Conservation (phyloP, 1,140 invertebrate species). For the Drosophila bifasciata region DNA sequence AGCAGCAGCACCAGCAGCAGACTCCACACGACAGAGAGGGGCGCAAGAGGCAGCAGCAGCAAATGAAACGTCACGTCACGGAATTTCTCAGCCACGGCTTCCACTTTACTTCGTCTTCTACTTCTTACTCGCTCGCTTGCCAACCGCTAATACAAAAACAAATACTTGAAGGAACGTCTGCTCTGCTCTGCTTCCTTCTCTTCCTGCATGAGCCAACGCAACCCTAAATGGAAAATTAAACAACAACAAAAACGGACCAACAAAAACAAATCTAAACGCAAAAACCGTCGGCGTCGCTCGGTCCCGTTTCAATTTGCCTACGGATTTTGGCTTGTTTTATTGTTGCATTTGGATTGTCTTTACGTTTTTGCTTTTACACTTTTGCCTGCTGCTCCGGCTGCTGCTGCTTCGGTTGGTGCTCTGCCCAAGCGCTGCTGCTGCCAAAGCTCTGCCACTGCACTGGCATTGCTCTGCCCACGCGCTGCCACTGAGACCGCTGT, state of each 20-base stretch:
- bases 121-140: not conserved
- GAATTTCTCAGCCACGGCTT: conserved; percentile 16
- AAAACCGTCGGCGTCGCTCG: not conserved
- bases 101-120: conserved; percentile 10
- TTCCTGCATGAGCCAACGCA: conserved; percentile 14
- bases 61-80: conserved; percentile 63
- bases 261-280: not conserved
- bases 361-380: no score
- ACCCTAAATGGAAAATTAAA: conserved; percentile 78
- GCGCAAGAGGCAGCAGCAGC: conserved; percentile 1
- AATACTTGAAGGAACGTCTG: conserved; percentile 48
- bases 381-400: conserved; percentile 2
- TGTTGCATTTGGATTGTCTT: no score
- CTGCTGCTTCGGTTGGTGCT: not conserved
- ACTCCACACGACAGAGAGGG: conserved; percentile 3
- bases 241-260: conserved; percentile 58
- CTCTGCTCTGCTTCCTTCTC: conserved; percentile 22
- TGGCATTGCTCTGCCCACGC: conserved; percentile 12
- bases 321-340: no score
- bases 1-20: no score
- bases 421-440: not conserved
- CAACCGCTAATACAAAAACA: conserved; percentile 66
- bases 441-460: not conserved
- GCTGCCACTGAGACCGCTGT: no score
- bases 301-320: no score